Evolutionary conservation across 1,140 invertebrate genomes (phyloP), one percentile per base, ranked within the genome.

Genomic region (Lysiphlebus fabarum): DNA sequence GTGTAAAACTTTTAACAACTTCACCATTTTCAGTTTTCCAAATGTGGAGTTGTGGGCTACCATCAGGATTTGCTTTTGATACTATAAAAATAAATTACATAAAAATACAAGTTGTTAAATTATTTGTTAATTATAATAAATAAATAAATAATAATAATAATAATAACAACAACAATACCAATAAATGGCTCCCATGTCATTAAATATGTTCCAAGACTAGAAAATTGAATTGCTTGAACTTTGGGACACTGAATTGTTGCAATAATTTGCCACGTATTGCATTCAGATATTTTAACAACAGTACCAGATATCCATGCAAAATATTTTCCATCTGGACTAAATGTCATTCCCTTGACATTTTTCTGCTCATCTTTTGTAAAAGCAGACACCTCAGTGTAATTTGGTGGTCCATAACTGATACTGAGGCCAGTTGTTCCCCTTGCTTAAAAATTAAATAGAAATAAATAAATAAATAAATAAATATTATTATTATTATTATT

Each of bases 21-120:
- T 86, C 81, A 47, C 91, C 91, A 74, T 79, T 86, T 65, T 84
- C 82, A 7, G 87, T 80, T 74, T 87, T 86, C 76, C 86, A 92
- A 14, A 96, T 83, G 63, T 88, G 81, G 55, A 96, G 78, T 79
- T 96, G 95, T 53, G 87, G 85, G 69, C 75, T 80, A 44, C 87
- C 88, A 79, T 86, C 72, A 56, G 78, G 74, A 65, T 78, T 76
- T 1, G 70, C 65, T 61, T 66, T 67, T 47, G 77, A 71, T 33
- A 76, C 82, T 83, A 42, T 57, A 75, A 73, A 59, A 8, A 50
- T 51, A 53, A 44, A 43, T 43, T 53, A 5, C n/a, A 14, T 17
- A 38, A 38, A 11, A 0, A 42, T 36, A 14, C 26, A 61, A 41
- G 36, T 43, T 62, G 41, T 51, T n/a, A 36, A 42, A n/a, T n/a